Percentiles rank a stretch among this genome's conserved stretches.
Conservation (phyloP, 1,140 invertebrate genomes). For the Medauroidea extradentata region DNA sequence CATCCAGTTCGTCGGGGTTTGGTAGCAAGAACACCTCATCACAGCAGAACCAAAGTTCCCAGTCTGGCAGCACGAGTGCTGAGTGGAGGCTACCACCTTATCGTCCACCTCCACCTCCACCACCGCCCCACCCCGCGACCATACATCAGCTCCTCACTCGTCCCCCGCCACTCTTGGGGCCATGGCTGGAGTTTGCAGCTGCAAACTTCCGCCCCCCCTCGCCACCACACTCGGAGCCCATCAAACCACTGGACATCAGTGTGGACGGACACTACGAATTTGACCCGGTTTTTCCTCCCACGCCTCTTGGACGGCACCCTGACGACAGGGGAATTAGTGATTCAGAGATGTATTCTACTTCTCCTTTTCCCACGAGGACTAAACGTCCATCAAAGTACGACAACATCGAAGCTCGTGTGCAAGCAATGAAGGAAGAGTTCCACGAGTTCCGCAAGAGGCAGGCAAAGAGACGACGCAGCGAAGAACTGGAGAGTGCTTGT, state of each 20-base stretch:
- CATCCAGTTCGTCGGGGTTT: conserved; percentile 81
- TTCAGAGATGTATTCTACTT: conserved; percentile 37
- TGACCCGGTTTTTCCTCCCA: conserved; percentile 69
- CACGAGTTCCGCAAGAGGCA: conserved; percentile 86
- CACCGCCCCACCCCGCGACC: conserved; percentile 53
- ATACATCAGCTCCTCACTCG: conserved; percentile 46
- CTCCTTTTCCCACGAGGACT: conserved; percentile 28
- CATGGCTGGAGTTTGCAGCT: conserved; percentile 51
- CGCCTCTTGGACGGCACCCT: conserved; percentile 45
- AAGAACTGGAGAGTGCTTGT: conserved; percentile 71
- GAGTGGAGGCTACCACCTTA: conserved; percentile 74
- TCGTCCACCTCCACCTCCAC: conserved; percentile 60
- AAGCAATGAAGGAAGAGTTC: conserved; percentile 94
- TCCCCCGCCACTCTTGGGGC: conserved; percentile 51
- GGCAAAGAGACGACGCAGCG: conserved; percentile 60
- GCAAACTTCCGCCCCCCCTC: conserved; percentile 38
- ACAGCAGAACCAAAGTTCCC: conserved; percentile 67
- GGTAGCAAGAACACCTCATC: conserved; percentile 92
- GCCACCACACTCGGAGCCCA: conserved; percentile 48
- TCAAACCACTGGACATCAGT: conserved; percentile 66
- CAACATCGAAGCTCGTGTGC: conserved; percentile 84
- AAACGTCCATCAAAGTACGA: conserved; percentile 53
- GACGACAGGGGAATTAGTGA: conserved; percentile 37
- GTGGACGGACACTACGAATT: conserved; percentile 96
- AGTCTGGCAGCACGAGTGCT: conserved; percentile 63